phyloP scores from a whole-genome alignment of 2,888 invertebrate genomes.

The Podotricha telesiphe region DNA sequence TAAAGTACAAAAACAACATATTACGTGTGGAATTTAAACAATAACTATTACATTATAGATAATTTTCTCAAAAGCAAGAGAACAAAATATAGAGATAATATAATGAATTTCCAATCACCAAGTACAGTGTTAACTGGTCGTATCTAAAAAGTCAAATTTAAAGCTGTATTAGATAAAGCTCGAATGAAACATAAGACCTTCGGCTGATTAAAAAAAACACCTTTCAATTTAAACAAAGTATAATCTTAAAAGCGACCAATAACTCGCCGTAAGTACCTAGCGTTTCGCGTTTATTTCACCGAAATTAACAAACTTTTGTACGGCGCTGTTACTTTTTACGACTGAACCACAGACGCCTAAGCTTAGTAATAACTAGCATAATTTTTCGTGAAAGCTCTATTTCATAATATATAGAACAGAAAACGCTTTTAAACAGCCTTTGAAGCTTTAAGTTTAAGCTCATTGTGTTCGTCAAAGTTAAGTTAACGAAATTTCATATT shows the following conservation, averaged over 20 bases:
- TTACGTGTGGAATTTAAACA: too few species aligned
- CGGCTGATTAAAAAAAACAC: background rate
- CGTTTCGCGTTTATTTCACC: slow-evolving; percentile 7
- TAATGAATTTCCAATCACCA: too few species aligned
- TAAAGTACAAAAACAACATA: too few species aligned
- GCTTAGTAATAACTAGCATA: slow-evolving; percentile 1
- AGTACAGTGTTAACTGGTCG: too few species aligned
- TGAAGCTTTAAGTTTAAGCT: background rate
- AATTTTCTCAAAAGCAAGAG: too few species aligned
- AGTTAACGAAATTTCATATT: background rate
- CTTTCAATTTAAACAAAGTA: background rate
- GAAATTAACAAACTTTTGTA: slow-evolving; percentile 29
- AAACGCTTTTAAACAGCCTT: slow-evolving; percentile 1
- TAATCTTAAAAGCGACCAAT: slow-evolving; percentile 10
- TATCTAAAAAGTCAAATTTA: too few species aligned
- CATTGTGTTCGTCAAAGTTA: slow-evolving; percentile 8
- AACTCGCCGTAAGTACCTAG: background rate
- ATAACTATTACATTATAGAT: too few species aligned
- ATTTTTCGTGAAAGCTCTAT: slow-evolving; percentile 1
- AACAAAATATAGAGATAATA: too few species aligned
- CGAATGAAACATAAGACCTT: too few species aligned
- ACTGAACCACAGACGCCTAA: slow-evolving; percentile 18
- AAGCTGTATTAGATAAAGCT: too few species aligned
- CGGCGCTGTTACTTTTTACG: slow-evolving; percentile 31
- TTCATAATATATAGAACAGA: slow-evolving; percentile 4